Evolutionary conservation across 2,888 invertebrate species (phyloP).

Genomic region (Pycnomerus fuliginosus): DNA sequence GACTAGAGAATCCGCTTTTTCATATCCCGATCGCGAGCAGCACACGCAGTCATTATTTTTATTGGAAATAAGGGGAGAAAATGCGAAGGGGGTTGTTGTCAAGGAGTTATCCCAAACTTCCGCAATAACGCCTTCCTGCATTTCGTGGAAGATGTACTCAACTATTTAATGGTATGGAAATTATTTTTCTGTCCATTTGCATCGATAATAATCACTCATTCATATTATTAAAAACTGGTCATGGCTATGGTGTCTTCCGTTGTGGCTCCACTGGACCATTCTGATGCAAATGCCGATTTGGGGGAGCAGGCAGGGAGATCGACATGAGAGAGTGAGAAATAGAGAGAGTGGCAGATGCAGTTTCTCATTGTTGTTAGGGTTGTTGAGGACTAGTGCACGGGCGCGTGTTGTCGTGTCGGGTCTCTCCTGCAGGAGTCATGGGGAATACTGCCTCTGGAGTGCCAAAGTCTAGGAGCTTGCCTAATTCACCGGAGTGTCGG

Average conservation of each 20-base stretch:
- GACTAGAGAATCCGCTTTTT: too few species aligned
- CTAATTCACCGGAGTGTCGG: slow-evolving; percentile 64
- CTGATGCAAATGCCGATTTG: slow-evolving; percentile 43
- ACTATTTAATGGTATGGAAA: too few species aligned
- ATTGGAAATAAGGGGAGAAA: slow-evolving; percentile 32
- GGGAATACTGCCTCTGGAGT: slow-evolving; percentile 46
- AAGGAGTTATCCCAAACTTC: slow-evolving; percentile 19
- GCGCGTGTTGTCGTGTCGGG: slow-evolving; percentile 24
- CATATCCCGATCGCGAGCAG: slow-evolving; percentile 29
- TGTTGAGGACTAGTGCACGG: slow-evolving; percentile 31
- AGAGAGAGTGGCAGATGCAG: slow-evolving; percentile 37
- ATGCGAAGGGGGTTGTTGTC: slow-evolving; percentile 16
- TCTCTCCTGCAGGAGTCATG: slow-evolving; percentile 34
- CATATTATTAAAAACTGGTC: too few species aligned
- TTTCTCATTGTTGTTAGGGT: slow-evolving; percentile 36
- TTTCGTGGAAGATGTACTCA: too few species aligned
- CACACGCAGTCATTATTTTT: slow-evolving; percentile 33
- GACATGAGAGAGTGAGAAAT: slow-evolving; percentile 21
- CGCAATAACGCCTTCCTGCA: slow-evolving; percentile 21
- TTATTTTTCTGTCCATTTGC: too few species aligned
- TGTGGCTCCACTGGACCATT: slow-evolving; percentile 34
- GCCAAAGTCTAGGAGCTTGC: slow-evolving; percentile 68
- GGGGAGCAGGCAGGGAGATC: slow-evolving; percentile 33
- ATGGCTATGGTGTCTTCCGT: too few species aligned
- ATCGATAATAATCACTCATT: too few species aligned